Evolutionary conservation across 2,113 vertebrate genomes (phyloP).

Genomic region (Fregetta grallaria): DNA sequence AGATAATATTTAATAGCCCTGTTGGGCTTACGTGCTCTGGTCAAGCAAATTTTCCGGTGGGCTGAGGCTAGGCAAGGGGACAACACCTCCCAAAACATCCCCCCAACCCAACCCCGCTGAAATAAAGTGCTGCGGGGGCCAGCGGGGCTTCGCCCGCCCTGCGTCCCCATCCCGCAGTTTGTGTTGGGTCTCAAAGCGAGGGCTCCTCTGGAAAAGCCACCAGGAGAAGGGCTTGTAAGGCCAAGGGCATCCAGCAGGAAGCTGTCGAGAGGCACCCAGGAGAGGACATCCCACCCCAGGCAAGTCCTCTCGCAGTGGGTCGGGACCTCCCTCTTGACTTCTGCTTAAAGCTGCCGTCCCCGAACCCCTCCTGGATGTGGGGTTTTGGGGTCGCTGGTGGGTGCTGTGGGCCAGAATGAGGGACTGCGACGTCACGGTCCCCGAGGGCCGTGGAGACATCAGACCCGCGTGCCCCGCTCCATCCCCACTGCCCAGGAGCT

Average conservation of each 20-base stretch:
- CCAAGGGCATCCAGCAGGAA: neutral
- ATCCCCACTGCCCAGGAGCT: slow-evolving; percentile 29
- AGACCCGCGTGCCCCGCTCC: neutral
- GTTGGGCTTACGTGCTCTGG: neutral
- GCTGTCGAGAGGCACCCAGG: neutral
- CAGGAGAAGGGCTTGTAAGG: neutral
- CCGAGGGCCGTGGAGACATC: rapidly evolving
- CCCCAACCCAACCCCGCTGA: neutral
- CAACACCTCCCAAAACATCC: neutral
- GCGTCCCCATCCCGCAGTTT: neutral
- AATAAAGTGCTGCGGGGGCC: neutral
- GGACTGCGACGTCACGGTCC: neutral
- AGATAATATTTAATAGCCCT: slow-evolving; percentile 43
- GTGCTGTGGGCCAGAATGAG: neutral
- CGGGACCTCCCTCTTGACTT: neutral
- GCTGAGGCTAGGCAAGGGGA: neutral
- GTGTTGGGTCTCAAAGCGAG: neutral
- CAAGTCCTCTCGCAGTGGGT: rapidly evolving
- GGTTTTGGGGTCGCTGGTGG: neutral
- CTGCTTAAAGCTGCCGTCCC: rapidly evolving
- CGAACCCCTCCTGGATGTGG: neutral
- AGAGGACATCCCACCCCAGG: neutral
- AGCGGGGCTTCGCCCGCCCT: neutral
- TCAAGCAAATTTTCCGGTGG: neutral
- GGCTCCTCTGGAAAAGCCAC: neutral